Percentiles rank a stretch among this genome's conserved stretches.
Conservation (phyloP, 2,888 invertebrate genomes). For the Drosophila paramelanica region DNA sequence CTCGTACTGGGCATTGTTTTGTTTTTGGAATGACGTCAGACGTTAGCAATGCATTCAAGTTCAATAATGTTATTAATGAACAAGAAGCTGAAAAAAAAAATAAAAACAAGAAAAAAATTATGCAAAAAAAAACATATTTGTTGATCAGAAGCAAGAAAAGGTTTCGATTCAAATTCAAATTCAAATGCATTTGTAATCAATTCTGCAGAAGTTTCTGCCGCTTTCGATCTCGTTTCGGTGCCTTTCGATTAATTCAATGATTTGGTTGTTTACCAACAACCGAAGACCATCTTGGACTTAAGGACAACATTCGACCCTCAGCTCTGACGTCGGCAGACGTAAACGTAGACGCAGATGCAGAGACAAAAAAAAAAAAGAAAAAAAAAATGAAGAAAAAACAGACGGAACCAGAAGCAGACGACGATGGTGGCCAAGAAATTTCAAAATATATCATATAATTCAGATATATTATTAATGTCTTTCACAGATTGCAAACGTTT, state of each 20-base stretch:
- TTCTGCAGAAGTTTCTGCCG: conserved; percentile 51
- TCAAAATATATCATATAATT: conserved; percentile 25
- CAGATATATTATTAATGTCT: background rate
- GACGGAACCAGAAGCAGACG: conserved; percentile 41
- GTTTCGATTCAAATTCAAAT: conserved; percentile 43
- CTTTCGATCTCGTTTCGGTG: conserved; percentile 41
- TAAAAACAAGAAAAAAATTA: background rate
- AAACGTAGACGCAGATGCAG: conserved; percentile 21
- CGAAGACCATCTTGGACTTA: conserved; percentile 57
- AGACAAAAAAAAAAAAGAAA: conserved; percentile 12
- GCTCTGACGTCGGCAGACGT: conserved; percentile 9
- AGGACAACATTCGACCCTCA: conserved; percentile 76
- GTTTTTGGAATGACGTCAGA: conserved; percentile 26
- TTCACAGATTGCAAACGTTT: background rate
- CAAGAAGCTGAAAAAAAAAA: conserved; percentile 16
- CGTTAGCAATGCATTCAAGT: conserved; percentile 43
- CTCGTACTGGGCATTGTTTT: conserved; percentile 9
- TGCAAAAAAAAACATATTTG: background rate
- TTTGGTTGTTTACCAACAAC: conserved; percentile 35
- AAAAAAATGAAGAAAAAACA: background rate
- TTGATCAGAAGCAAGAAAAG: conserved; percentile 2
- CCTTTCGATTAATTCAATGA: conserved; percentile 49
- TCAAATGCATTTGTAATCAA: conserved; percentile 58
- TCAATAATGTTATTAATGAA: conserved; percentile 47
- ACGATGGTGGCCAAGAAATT: conserved; percentile 40